A percentile compares a stretch with the other conserved stretches of the same genome.
Evolutionary conservation across 1,140 invertebrate genomes (phyloP).

Genomic region (Acromyrmex heyeri): DNA sequence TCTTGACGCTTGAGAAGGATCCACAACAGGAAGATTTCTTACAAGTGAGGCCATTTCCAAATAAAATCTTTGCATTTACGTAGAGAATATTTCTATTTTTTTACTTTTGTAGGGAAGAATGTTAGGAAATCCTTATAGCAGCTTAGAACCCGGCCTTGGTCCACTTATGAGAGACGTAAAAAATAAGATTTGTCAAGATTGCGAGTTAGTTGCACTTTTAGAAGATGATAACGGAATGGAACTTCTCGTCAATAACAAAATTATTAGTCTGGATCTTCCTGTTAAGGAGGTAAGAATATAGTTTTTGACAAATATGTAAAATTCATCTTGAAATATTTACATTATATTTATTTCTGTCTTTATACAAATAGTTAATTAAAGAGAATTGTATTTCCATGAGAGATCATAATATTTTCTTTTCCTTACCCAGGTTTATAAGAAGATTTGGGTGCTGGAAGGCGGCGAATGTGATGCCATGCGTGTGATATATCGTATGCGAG

Average conservation of each 20-base stretch:
- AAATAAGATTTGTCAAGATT: constrained; percentile 99
- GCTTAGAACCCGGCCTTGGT: constrained; percentile 96
- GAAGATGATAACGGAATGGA: constrained; percentile 99
- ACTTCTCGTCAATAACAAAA: constrained; percentile 99
- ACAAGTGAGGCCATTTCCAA: constrained; percentile 87
- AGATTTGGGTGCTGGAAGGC: constrained; percentile 94
- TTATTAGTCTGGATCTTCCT: constrained; percentile 97
- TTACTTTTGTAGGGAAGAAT: constrained; percentile 92
- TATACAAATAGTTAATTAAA: constrained; percentile 28
- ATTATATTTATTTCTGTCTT: constrained; percentile 23
- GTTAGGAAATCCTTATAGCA: constrained; percentile 99
- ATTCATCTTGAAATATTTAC: neutral
- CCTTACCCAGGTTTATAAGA: constrained; percentile 89
- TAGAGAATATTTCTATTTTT: neutral
- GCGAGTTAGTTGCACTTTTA: constrained; percentile 97
- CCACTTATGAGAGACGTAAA: constrained; percentile 99
- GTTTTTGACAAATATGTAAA: constrained; percentile 28
- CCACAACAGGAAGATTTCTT: constrained; percentile 99
- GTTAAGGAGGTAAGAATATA: constrained; percentile 93
- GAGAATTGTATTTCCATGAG: neutral
- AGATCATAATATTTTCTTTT: neutral
- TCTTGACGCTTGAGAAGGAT: constrained; percentile 98
- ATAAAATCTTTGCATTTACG: constrained; percentile 16
- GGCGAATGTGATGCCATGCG: constrained; percentile 97
- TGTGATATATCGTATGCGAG: constrained; percentile 99